Conservation (phyloP, 2,888 invertebrate species). For the Drosophila kokeensis region DNA sequence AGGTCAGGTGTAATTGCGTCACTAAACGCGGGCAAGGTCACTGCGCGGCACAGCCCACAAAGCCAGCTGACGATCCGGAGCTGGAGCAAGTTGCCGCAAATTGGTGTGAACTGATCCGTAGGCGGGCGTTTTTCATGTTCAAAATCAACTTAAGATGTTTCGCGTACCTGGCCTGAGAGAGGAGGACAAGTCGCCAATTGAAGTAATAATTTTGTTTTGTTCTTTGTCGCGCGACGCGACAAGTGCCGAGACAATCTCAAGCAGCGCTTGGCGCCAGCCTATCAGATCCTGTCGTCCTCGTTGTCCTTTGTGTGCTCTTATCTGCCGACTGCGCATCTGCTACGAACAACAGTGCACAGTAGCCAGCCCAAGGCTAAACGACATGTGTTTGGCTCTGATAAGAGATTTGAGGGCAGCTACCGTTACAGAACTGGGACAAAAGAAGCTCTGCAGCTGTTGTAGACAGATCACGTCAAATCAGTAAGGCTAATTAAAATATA, state of each 20-base stretch:
- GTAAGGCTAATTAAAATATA: slow-evolving; percentile 69
- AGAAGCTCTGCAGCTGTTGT: slow-evolving; percentile 30
- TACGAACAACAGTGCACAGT: slow-evolving; percentile 46
- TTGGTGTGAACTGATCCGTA: slow-evolving; percentile 70
- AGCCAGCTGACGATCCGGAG: not conserved
- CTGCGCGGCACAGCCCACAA: slow-evolving; percentile 28
- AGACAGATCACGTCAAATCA: slow-evolving; percentile 44
- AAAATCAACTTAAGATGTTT: slow-evolving; percentile 68
- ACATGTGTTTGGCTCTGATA: slow-evolving; percentile 71
- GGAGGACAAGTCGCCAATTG: slow-evolving; percentile 64
- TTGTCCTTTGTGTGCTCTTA: slow-evolving; percentile 55
- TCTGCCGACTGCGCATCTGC: slow-evolving; percentile 68
- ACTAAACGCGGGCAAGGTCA: slow-evolving; percentile 55
- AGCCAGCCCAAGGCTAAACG: slow-evolving; percentile 47
- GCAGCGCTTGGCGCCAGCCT: slow-evolving; percentile 62
- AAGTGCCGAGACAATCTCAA: slow-evolving; percentile 59
- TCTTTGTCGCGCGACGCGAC: slow-evolving; percentile 67
- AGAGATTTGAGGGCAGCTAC: slow-evolving; percentile 53
- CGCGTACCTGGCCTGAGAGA: slow-evolving; percentile 32
- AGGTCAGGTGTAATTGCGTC: slow-evolving; percentile 74
- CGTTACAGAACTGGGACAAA: slow-evolving; percentile 25
- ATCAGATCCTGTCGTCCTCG: slow-evolving; percentile 7
- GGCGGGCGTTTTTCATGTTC: slow-evolving; percentile 68
- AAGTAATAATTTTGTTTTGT: slow-evolving; percentile 77
- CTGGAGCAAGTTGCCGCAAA: slow-evolving; percentile 29